A percentile compares a stretch with the other conserved stretches of the same genome.
These are phyloP conservation scores for Aphodius sticticus DNA, from an alignment of 2,888 invertebrate genomes.

Conservation along the genomic window DNA sequence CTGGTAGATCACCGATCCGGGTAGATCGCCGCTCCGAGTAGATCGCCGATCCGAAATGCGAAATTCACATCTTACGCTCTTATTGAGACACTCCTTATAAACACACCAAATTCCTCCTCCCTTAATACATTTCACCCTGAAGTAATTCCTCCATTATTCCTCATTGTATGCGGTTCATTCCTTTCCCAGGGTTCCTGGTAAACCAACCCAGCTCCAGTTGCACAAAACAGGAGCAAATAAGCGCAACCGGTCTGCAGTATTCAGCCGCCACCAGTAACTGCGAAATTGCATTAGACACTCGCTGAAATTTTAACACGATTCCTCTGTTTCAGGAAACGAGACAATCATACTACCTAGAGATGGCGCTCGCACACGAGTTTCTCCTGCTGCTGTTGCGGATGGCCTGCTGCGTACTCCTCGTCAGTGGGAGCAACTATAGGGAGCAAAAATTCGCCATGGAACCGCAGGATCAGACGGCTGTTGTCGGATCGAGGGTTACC, in stretches of 20 bases:
- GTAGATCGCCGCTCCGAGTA: no score
- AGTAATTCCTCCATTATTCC: no score
- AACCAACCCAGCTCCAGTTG: neutral
- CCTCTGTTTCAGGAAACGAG: constrained; percentile 38
- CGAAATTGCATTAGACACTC: constrained; percentile 26
- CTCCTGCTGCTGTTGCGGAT: constrained; percentile 54
- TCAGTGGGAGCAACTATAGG: constrained; percentile 51
- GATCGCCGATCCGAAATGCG: no score
- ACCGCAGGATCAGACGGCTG: constrained; percentile 90
- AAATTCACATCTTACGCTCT: no score
- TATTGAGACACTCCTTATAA: no score
- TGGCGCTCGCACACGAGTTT: constrained; percentile 55
- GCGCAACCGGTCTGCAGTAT: neutral
- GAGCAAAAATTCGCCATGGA: constrained; percentile 92
- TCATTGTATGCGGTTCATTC: no score
- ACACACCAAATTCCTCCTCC: no score
- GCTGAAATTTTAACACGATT: constrained; percentile 18
- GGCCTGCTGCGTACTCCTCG: constrained; percentile 27
- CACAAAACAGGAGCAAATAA: neutral
- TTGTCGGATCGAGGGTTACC: constrained; percentile 87
- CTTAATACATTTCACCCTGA: no score
- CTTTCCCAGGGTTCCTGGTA: neutral
- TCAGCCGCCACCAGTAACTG: neutral
- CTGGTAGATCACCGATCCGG: no score
- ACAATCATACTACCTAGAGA: constrained; percentile 44